These are phyloP conservation scores for Helicoverpa assulta DNA, from an alignment of 2,888 invertebrate genomes.

Conservation along the genomic window DNA sequence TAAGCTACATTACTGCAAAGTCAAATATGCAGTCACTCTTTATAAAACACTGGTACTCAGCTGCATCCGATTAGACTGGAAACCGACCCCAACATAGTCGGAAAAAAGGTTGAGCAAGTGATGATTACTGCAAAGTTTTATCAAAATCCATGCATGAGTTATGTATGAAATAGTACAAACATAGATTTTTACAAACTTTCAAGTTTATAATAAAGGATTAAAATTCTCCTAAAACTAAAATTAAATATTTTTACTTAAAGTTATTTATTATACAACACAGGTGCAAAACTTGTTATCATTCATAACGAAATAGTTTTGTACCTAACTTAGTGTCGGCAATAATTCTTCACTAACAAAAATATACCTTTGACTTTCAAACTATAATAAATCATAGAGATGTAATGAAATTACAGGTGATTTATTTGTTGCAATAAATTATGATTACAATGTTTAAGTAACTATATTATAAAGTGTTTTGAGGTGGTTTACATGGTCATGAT, in stretches of 20 bases:
- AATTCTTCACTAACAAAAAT: conserved; percentile 48
- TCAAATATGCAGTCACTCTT: too few species aligned
- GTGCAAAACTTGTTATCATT: conserved; percentile 26
- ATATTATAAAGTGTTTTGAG: neutral
- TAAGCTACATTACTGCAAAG: neutral
- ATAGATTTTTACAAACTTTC: too few species aligned
- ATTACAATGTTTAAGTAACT: conserved; percentile 12
- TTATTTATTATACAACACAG: conserved; percentile 15
- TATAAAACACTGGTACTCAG: too few species aligned
- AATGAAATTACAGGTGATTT: conserved; percentile 42
- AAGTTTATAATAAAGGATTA: too few species aligned
- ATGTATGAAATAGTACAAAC: too few species aligned
- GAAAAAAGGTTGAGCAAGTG: too few species aligned
- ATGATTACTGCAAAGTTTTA: too few species aligned
- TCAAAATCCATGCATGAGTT: too few species aligned
- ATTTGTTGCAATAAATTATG: conserved; percentile 45
- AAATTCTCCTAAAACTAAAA: too few species aligned
- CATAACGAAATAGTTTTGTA: conserved; percentile 25
- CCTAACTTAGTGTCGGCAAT: conserved; percentile 19
- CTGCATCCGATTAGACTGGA: too few species aligned
- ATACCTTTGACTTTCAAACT: conserved; percentile 52
- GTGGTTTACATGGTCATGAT: neutral
- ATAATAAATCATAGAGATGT: conserved; percentile 40
- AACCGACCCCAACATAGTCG: too few species aligned
- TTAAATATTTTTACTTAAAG: neutral